Conservation (phyloP, 2,113 vertebrate genomes). For the Hippocampus abdominalis region DNA sequence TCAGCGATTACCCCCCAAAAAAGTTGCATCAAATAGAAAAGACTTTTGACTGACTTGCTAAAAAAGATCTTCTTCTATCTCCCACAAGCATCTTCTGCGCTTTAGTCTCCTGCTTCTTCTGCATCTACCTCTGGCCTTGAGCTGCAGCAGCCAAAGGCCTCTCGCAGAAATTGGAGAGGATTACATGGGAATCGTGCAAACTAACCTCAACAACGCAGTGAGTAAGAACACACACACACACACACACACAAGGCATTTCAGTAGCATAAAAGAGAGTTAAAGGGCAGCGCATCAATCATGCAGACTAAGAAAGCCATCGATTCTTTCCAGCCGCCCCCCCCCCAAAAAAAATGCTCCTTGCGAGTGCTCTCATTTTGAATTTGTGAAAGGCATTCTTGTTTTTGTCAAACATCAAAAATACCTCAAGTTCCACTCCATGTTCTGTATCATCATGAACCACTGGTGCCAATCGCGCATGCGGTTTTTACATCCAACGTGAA, state of each 20-base stretch:
- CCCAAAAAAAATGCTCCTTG: no score
- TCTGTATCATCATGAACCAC: no score
- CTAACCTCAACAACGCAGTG: conserved; percentile 47
- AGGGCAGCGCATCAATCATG: not conserved
- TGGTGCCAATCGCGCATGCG: not conserved
- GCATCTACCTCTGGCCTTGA: conserved; percentile 63
- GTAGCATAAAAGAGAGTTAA: not conserved
- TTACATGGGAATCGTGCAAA: conserved; percentile 36
- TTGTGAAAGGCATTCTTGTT: no score
- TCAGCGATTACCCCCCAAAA: no score
- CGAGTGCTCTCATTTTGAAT: no score
- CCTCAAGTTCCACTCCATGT: no score
- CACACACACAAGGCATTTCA: not conserved
- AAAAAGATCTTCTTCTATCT: not conserved
- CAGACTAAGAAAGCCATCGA: not conserved
- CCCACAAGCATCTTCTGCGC: conserved; percentile 66
- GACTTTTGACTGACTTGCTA: not conserved
- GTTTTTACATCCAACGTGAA: not conserved
- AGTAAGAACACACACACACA: conserved; percentile 34
- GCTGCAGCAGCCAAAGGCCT: conserved; percentile 44
- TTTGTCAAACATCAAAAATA: no score
- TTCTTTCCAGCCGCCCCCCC: no score
- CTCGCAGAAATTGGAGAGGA: conserved; percentile 5
- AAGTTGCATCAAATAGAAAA: not conserved
- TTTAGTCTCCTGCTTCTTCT: conserved; percentile 64